These are phyloP conservation scores for Amazona guildingii DNA, from an alignment of 2,113 vertebrate species.

Conservation along the genomic window DNA sequence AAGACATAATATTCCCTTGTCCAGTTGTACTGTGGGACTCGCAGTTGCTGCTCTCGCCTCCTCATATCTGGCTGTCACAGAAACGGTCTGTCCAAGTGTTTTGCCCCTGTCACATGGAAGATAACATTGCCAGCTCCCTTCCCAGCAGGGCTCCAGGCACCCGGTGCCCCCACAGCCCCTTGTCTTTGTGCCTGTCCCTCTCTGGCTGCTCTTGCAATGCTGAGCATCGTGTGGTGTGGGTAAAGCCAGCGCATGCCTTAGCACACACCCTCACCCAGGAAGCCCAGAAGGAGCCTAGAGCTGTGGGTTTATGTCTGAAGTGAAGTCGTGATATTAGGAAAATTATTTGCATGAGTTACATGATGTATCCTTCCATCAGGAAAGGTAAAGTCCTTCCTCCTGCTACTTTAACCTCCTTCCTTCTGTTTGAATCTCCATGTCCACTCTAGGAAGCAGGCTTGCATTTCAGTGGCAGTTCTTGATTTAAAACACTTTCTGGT, in stretches of 20 bases:
- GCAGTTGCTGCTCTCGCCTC: not conserved
- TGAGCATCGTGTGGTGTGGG: fast-evolving
- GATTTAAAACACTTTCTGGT: not conserved
- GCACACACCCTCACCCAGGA: not conserved
- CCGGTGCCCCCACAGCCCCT: not conserved
- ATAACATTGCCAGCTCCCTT: not conserved
- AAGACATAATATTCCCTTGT: not conserved
- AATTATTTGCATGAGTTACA: not conserved
- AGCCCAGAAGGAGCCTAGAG: not conserved
- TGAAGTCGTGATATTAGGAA: not conserved
- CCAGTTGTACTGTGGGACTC: not conserved
- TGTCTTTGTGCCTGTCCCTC: not conserved
- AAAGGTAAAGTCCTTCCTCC: not conserved
- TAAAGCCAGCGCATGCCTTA: not conserved
- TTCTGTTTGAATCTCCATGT: not conserved
- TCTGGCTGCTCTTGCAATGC: not conserved
- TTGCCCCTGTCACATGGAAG: not conserved
- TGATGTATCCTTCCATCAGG: not conserved
- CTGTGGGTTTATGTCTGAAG: not conserved
- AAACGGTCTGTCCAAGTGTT: not conserved
- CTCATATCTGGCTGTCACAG: not conserved
- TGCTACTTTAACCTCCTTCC: not conserved
- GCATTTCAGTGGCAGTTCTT: not conserved
- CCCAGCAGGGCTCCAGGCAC: not conserved
- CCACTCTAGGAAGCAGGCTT: not conserved